Percentiles rank a stretch among this genome's conserved stretches.
These are phyloP conservation scores for Colletes gigas DNA, from an alignment of 1,140 invertebrate genomes.

Conservation along the genomic window DNA sequence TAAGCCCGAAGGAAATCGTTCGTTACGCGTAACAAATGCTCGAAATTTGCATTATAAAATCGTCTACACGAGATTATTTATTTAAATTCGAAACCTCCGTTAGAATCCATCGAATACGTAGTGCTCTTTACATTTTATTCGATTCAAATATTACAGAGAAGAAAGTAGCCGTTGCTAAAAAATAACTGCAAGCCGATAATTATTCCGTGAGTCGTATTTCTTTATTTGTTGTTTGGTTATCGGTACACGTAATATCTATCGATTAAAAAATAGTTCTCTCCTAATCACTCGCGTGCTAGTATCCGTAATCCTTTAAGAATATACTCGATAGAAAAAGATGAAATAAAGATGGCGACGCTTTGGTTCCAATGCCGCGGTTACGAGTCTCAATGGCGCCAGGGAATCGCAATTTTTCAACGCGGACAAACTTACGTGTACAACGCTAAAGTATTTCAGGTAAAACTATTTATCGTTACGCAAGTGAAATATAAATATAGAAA, in stretches of 20 bases:
- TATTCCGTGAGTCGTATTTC: background rate
- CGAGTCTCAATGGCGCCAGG: background rate
- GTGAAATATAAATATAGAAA: slow-evolving; percentile 8
- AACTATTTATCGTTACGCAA: background rate
- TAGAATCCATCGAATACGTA: background rate
- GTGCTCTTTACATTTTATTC: background rate
- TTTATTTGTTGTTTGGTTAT: background rate
- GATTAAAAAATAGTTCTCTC: background rate
- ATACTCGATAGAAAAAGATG: background rate
- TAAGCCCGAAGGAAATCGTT: background rate
- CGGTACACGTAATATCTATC: too few relatives aligned
- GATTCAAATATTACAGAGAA: background rate
- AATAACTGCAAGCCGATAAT: background rate
- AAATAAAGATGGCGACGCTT: too few relatives aligned
- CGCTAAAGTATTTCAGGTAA: background rate
- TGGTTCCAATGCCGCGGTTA: background rate
- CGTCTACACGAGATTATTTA: background rate
- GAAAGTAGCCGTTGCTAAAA: background rate
- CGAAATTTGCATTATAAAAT: background rate
- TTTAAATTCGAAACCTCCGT: background rate
- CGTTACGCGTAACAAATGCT: background rate
- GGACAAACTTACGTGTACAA: background rate
- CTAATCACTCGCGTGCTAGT: background rate
- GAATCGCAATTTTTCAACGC: background rate
- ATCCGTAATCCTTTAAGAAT: background rate